phyloP scores from a whole-genome alignment of 2,113 vertebrate species.

The Asarcornis scutulata region DNA sequence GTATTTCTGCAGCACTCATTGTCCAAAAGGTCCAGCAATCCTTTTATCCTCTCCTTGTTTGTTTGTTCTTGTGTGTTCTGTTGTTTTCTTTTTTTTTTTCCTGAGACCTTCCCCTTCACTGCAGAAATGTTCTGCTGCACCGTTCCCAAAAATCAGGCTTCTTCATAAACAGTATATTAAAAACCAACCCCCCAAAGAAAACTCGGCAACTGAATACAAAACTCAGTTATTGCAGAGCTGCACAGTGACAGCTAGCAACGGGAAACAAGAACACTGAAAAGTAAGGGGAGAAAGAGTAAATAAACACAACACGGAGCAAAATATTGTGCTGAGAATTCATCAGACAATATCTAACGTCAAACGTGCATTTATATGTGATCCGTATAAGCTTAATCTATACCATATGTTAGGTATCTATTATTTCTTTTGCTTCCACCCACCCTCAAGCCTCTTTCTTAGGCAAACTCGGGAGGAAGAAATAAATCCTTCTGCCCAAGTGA shows the following conservation, averaged over 20 bases:
- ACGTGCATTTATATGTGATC: background rate
- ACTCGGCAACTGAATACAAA: conserved; percentile 12
- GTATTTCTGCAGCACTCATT: background rate
- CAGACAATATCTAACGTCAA: background rate
- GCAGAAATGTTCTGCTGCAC: background rate
- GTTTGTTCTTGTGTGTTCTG: background rate
- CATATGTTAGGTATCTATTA: background rate
- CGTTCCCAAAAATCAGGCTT: background rate
- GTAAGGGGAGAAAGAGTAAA: background rate
- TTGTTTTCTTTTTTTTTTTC: background rate
- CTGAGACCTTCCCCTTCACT: background rate
- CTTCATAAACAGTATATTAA: conserved; percentile 54
- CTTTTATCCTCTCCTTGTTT: background rate
- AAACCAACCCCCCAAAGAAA: conserved; percentile 63
- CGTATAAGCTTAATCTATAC: background rate
- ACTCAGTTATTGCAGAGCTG: conserved; percentile 12
- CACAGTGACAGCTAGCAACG: background rate
- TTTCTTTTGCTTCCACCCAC: background rate
- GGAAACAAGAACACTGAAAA: background rate
- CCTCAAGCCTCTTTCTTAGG: background rate
- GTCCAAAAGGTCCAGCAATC: background rate
- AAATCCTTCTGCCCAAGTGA: background rate
- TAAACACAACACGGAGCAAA: background rate
- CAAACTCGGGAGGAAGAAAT: background rate
- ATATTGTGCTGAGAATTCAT: background rate